These are phyloP conservation scores for Lacanobia wlatinum DNA, from an alignment of 2,888 invertebrate genomes.

Conservation along the genomic window DNA sequence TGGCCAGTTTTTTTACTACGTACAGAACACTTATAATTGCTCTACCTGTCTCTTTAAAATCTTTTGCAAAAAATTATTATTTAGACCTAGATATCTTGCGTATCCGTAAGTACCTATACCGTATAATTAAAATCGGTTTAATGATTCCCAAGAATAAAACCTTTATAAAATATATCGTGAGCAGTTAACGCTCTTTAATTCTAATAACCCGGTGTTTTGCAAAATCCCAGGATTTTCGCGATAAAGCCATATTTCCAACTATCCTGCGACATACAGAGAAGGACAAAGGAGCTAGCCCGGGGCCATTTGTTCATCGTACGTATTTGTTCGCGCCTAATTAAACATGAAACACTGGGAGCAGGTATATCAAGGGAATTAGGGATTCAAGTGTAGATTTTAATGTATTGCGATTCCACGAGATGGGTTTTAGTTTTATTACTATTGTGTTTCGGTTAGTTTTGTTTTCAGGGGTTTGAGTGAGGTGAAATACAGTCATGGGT, in stretches of 20 bases:
- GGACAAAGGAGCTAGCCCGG: conserved; percentile 84
- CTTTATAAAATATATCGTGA: no score
- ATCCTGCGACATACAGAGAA: conserved; percentile 71
- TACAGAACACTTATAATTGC: no score
- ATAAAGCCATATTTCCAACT: neutral
- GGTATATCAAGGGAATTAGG: conserved; percentile 78
- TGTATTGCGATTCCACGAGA: conserved; percentile 63
- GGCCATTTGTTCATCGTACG: conserved; percentile 87
- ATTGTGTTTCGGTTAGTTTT: conserved; percentile 48
- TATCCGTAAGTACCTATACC: no score
- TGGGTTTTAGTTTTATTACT: conserved; percentile 55
- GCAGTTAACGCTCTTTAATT: no score
- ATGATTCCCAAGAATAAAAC: no score
- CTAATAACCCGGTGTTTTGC: neutral
- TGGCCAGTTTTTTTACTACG: no score
- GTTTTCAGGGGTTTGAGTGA: conserved; percentile 20
- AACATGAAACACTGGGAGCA: conserved; percentile 82
- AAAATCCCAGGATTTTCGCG: neutral
- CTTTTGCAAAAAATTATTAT: no score
- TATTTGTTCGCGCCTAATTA: conserved; percentile 90
- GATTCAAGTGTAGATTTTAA: conserved; percentile 72
- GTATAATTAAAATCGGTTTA: no score
- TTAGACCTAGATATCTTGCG: no score
- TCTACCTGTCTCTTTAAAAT: no score
- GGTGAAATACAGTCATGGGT: conserved; percentile 16